phyloP scores from a whole-genome alignment of 2,113 vertebrate species.

The Clarias batrachus region DNA sequence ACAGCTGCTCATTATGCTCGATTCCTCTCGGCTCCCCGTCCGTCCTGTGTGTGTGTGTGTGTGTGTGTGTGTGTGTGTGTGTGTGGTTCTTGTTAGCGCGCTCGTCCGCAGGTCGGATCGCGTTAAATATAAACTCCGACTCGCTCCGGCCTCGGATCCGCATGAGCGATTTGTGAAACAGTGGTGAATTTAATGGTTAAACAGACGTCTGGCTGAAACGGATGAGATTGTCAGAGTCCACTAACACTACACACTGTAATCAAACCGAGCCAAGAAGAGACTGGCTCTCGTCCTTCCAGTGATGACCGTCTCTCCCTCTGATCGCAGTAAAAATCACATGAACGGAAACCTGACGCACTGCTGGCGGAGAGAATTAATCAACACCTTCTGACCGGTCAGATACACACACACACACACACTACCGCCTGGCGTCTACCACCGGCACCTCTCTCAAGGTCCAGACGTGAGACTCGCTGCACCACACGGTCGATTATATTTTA shows the following conservation, averaged over 20 bases:
- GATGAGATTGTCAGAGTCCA: constrained; percentile 56
- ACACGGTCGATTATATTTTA: not conserved
- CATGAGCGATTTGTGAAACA: not conserved
- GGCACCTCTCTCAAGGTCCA: not conserved
- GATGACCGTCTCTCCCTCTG: constrained; percentile 62
- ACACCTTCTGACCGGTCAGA: not conserved
- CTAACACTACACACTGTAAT: constrained; percentile 46
- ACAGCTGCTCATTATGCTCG: not conserved
- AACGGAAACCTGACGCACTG: too few species aligned
- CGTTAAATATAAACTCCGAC: not conserved
- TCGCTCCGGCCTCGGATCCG: not conserved
- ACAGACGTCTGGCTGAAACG: constrained; percentile 55
- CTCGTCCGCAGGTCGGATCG: not conserved
- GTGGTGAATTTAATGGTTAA: constrained; percentile 32
- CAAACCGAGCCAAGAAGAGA: constrained; percentile 39
- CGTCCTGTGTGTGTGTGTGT: not conserved
- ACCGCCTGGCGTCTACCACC: too few species aligned
- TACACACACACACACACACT: too few species aligned
- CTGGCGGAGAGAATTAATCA: not conserved
- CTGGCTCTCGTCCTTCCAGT: constrained; percentile 52
- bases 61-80: not conserved
- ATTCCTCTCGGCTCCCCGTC: not conserved
- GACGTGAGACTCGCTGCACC: not conserved
- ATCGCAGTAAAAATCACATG: constrained; percentile 65
- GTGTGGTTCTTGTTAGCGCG: not conserved